Conservation (phyloP, 1,140 invertebrate genomes). For the Hestina assimilis region DNA sequence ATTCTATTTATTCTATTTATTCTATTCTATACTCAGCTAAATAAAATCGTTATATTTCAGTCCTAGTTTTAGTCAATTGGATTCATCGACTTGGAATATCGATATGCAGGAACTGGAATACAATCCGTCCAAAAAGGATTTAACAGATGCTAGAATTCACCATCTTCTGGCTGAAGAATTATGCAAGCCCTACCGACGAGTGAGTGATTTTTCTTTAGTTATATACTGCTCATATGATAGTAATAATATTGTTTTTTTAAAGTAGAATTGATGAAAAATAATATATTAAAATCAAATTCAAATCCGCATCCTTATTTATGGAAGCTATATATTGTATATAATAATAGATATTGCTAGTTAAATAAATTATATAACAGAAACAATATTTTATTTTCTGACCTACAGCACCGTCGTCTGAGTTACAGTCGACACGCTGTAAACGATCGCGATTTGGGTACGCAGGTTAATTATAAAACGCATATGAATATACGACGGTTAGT, state of each 20-base stretch:
- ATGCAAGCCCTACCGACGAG: slow-evolving; percentile 92
- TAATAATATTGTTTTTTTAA: neutral
- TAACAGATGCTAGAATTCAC: slow-evolving; percentile 95
- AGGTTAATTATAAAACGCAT: slow-evolving; percentile 94
- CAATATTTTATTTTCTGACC: neutral
- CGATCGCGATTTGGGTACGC: slow-evolving; percentile 90
- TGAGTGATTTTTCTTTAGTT: too few relatives aligned
- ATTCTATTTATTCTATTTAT: too few relatives aligned
- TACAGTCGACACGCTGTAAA: slow-evolving; percentile 95
- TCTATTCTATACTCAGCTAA: neutral
- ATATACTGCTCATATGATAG: too few relatives aligned
- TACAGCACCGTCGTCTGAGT: slow-evolving; percentile 90
- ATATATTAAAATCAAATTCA: too few relatives aligned
- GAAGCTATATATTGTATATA: too few relatives aligned
- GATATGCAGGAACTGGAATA: slow-evolving; percentile 96
- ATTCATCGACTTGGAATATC: slow-evolving; percentile 90
- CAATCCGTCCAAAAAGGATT: slow-evolving; percentile 93
- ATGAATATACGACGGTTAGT: slow-evolving; percentile 93
- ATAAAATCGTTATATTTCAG: slow-evolving; percentile 67
- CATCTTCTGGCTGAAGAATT: slow-evolving; percentile 94
- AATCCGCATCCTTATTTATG: too few relatives aligned
- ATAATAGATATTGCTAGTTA: too few relatives aligned
- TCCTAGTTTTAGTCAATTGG: slow-evolving; percentile 88
- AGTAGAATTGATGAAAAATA: neutral
- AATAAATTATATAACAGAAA: too few relatives aligned